Conservation (phyloP, 2,113 vertebrate species). For the Stegostoma tigrinum region DNA sequence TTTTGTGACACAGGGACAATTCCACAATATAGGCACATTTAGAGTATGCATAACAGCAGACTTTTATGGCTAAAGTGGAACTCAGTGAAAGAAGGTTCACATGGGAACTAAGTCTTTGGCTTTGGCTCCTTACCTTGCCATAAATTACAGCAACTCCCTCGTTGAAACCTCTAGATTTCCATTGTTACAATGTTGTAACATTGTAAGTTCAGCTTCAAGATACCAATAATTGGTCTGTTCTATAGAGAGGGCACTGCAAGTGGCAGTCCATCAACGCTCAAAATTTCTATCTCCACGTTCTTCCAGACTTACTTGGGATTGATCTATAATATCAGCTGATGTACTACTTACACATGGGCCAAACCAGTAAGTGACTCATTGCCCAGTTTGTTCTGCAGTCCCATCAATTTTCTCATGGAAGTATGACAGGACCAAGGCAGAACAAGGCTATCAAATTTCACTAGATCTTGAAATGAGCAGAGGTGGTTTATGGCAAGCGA, state of each 20-base stretch:
- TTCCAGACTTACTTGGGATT: neutral
- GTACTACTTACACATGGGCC: neutral
- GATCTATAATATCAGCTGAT: neutral
- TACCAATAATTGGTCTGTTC: neutral
- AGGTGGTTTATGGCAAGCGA: neutral
- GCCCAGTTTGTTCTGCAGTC: neutral
- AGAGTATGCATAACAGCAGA: neutral
- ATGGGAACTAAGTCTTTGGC: no score
- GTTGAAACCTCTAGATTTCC: neutral
- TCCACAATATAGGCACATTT: no score
- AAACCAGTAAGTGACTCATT: neutral
- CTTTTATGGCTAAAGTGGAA: neutral
- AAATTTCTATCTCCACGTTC: neutral
- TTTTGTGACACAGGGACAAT: neutral
- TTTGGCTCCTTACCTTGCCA: no score
- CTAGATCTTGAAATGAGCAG: neutral
- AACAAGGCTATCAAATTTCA: neutral
- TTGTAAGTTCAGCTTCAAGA: neutral
- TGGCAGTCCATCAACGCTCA: neutral
- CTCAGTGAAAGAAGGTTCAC: no score
- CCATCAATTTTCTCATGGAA: neutral
- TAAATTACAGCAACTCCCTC: no score
- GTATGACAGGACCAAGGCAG: no score
- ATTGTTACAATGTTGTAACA: neutral
- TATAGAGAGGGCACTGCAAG: neutral